phyloP scores from a whole-genome alignment of 1,140 invertebrate genomes.

The Periplaneta americana region DNA sequence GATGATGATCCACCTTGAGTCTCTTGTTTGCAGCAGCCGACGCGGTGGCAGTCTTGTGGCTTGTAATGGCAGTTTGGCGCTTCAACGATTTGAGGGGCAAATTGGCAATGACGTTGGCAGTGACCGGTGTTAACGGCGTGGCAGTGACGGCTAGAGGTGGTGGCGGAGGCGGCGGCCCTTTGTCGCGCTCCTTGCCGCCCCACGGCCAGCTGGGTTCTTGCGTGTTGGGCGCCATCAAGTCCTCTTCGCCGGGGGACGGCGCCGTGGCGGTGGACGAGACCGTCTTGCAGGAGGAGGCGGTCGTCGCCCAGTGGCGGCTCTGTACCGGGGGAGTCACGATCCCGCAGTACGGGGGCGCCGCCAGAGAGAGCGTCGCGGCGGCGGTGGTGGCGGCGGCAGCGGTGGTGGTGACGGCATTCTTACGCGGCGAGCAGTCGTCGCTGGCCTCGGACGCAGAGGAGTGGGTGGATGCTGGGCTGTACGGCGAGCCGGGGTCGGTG shows the following conservation, averaged over 20 bases:
- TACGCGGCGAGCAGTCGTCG: conserved; percentile 30
- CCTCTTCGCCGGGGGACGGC: neutral
- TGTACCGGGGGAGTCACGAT: neutral
- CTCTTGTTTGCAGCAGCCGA: conserved; percentile 30
- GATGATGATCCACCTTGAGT: conserved; percentile 38
- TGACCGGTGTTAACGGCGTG: conserved; percentile 3
- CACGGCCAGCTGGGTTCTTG: conserved; percentile 1
- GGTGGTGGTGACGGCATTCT: neutral
- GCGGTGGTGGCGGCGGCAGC: neutral
- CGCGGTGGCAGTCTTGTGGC: conserved; percentile 11
- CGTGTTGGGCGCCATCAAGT: neutral
- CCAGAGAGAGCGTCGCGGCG: neutral
- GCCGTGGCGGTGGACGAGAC: neutral
- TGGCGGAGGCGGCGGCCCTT: conserved; percentile 15
- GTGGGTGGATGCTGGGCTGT: conserved; percentile 46
- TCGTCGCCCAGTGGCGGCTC: neutral
- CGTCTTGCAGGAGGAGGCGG: neutral
- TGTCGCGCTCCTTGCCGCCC: conserved; percentile 6
- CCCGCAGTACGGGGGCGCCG: neutral
- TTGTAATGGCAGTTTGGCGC: conserved; percentile 14
- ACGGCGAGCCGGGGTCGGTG: conserved; percentile 75
- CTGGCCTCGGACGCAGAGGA: conserved; percentile 25
- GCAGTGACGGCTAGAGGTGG: conserved; percentile 28
- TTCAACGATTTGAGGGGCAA: conserved; percentile 7
- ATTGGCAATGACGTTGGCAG: conserved; percentile 17